Conservation (phyloP, 1,140 invertebrate genomes). For the Antheraea mylitta region DNA sequence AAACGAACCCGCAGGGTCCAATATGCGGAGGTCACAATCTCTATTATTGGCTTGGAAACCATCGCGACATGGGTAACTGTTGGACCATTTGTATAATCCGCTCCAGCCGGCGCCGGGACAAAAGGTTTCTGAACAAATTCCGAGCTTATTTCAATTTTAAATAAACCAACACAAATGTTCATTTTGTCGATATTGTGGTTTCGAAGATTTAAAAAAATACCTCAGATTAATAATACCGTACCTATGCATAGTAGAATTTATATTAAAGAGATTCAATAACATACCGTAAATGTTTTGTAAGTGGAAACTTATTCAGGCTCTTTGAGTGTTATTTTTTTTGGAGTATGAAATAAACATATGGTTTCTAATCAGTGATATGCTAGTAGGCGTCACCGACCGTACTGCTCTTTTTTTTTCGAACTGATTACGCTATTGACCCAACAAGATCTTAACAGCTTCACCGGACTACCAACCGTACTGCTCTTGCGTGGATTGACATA, state of each 20-base stretch:
- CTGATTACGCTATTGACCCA: too few relatives aligned
- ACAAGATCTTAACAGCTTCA: too few relatives aligned
- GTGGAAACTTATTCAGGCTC: too few relatives aligned
- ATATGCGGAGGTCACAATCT: constrained; percentile 9
- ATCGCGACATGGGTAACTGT: constrained; percentile 9
- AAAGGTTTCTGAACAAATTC: constrained; percentile 9
- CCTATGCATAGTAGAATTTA: background rate
- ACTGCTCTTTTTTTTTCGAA: too few relatives aligned
- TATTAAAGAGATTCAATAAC: background rate
- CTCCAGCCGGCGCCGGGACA: constrained; percentile 3
- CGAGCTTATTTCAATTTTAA: constrained; percentile 10
- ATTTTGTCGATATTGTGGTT: background rate
- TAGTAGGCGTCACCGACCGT: too few relatives aligned
- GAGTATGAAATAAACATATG: too few relatives aligned
- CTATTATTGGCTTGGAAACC: constrained; percentile 12
- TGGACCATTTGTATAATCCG: constrained; percentile 11
- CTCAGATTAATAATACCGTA: too few relatives aligned
- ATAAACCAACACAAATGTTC: constrained; percentile 8
- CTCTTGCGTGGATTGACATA: too few relatives aligned
- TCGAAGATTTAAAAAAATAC: background rate
- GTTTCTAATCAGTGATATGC: too few relatives aligned
- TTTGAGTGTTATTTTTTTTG: too few relatives aligned
- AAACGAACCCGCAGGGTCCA: constrained; percentile 1
- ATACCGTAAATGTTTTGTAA: too few relatives aligned
- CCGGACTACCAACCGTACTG: too few relatives aligned